phyloP scores from a whole-genome alignment of 2,113 vertebrate genomes.

The Pithys albifrons region DNA sequence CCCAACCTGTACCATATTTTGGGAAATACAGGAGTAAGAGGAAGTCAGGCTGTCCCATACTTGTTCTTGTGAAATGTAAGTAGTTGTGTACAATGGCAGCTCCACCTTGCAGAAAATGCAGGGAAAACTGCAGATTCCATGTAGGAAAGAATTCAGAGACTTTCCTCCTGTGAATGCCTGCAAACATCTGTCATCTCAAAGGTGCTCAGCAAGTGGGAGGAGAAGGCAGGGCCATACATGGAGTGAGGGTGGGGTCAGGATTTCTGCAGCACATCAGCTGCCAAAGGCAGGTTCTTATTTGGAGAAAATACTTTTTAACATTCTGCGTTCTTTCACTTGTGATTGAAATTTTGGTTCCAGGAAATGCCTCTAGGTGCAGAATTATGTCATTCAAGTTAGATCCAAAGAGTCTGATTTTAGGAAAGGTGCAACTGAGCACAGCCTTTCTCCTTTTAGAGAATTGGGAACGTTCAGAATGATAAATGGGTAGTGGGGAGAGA shows the following conservation, averaged over 20 bases:
- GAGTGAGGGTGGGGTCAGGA: background rate
- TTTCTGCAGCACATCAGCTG: background rate
- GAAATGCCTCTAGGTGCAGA: background rate
- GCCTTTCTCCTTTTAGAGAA: background rate
- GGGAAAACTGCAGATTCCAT: fast-evolving
- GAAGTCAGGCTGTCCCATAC: background rate
- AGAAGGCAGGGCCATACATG: background rate
- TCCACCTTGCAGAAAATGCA: background rate
- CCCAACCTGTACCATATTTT: background rate
- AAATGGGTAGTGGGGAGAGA: background rate
- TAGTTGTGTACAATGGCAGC: background rate
- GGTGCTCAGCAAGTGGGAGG: background rate
- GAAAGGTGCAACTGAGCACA: background rate
- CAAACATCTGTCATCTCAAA: background rate
- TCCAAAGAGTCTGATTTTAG: background rate
- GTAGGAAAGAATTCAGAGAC: no score
- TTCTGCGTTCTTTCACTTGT: background rate
- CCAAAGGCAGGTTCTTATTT: background rate
- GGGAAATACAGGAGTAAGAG: background rate
- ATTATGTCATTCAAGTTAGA: background rate
- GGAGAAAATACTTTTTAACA: background rate
- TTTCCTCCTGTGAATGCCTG: background rate
- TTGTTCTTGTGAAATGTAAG: background rate
- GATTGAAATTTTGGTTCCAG: background rate
- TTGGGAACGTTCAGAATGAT: background rate